A percentile compares a stretch with the other conserved stretches of the same genome.
These are phyloP conservation scores for Spondyliosoma cantharus DNA, from an alignment of 2,797 vertebrate species.

Conservation along the genomic window DNA sequence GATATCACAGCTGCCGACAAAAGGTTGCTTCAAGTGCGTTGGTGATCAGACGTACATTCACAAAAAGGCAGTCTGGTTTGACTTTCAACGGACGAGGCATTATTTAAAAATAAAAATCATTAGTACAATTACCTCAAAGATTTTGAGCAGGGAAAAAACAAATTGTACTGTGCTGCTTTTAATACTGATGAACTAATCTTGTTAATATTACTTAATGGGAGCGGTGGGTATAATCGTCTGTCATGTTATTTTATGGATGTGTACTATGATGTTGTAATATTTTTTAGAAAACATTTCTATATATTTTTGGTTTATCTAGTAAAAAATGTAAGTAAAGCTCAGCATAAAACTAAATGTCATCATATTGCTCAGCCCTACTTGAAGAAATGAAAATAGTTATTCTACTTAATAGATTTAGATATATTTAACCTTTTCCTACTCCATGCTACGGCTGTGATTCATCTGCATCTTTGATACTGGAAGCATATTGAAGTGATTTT, in stretches of 20 bases:
- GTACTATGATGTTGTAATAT: no score
- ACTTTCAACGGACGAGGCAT: slow-evolving; percentile 21
- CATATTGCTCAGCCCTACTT: background rate
- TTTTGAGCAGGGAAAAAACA: background rate
- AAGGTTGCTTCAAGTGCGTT: slow-evolving; percentile 35
- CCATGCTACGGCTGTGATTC: slow-evolving; percentile 8
- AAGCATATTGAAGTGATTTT: slow-evolving; percentile 24
- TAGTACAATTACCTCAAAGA: background rate
- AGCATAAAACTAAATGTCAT: background rate
- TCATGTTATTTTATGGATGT: background rate
- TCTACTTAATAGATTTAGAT: slow-evolving; percentile 7
- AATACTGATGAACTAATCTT: background rate
- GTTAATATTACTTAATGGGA: background rate
- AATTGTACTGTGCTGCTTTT: background rate
- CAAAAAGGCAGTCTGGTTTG: slow-evolving; percentile 19
- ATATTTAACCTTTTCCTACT: background rate
- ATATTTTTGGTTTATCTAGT: background rate
- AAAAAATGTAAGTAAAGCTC: background rate
- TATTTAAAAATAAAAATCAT: background rate
- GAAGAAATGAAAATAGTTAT: slow-evolving; percentile 2
- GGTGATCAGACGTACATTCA: slow-evolving; percentile 23
- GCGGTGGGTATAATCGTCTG: background rate
- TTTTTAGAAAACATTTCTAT: background rate
- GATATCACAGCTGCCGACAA: slow-evolving; percentile 34
- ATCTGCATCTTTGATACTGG: slow-evolving; percentile 31